Base-by-base conservation (phyloP, 2,113 vertebrate species). In the Emydocephalus ijimae region DNA sequence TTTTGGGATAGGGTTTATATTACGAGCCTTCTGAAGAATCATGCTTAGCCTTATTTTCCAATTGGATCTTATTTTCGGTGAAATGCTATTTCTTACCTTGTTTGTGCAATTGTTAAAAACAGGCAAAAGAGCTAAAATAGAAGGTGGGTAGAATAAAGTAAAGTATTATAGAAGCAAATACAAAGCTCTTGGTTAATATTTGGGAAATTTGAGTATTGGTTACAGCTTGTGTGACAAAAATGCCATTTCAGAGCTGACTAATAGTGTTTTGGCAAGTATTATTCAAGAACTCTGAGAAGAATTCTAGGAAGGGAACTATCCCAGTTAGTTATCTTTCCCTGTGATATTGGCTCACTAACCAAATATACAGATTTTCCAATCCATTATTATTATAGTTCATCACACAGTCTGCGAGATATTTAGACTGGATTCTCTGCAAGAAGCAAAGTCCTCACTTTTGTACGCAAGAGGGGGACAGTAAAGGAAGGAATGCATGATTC, bases 71-170 rank as follows among this genome's bases (percentile, higher is more conserved):
- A 61, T 61, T 61, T 61, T 61, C 1, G 1, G 59, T 9, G 3
- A 61, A 26, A 11, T 23, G 3, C 1, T 24, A 74, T 74, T 81
- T 81, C n/a, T 81, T 81, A 81, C 34, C 74, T 26, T 11, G 4
- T 23, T 85, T 61, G 92, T 95, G 45, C 59, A 91, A 24, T 90
- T 88, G 61, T 90, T 94, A 93, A 90, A 93, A 90, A 54, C 59
- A 93, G 92, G 56, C 0, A 9, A 55, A 59, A 94, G 92, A 91
- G 89, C 93, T 69, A 92, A 85, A 61, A 93, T 90, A 85, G 94
- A 88, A 85, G 74, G 92, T 92, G 24, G 86, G 21, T 5, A 89
- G 34, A 0, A 18, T 91, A 61, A 52, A 0, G 48, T 93, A 74
- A 3, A 26, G n/a, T 90, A 93, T 92, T 86, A 93, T 89, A 69